A percentile compares a stretch with the other conserved stretches of the same genome.
Conservation (phyloP, 92 coral and sea anemone genomes). For the Porites cylindrica region DNA sequence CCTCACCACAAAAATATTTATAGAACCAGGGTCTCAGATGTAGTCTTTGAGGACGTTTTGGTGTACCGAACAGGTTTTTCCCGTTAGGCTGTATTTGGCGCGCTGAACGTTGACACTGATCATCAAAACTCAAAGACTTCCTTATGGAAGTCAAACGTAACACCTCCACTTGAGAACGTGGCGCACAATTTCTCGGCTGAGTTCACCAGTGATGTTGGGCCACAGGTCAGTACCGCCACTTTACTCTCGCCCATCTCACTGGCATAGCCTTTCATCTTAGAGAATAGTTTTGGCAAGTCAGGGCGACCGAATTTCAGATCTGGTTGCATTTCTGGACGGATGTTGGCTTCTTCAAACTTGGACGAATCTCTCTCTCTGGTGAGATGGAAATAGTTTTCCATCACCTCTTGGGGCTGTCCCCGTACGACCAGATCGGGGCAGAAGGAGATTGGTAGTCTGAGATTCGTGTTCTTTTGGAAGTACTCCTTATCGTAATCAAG, state of each 20-base stretch:
- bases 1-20: too few relatives aligned
- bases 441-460: conserved; percentile 73
- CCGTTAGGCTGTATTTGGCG: neutral
- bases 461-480: conserved; percentile 59
- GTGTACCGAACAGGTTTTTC: too few relatives aligned
- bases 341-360: conserved; percentile 72
- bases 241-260: conserved; percentile 44
- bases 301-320: conserved; percentile 82
- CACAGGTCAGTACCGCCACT: conserved; percentile 81
- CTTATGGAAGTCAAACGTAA: conserved; percentile 79
- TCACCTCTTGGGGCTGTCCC: conserved; percentile 53
- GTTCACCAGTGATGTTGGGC: conserved; percentile 68
- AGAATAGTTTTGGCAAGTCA: conserved; percentile 60
- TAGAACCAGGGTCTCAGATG: too few relatives aligned
- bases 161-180: conserved; percentile 54
- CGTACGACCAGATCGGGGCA: conserved; percentile 73
- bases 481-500: conserved; percentile 81
- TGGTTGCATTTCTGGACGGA: conserved; percentile 74
- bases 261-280: conserved; percentile 66
- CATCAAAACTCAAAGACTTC: conserved; percentile 76
- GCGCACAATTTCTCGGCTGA: conserved; percentile 66
- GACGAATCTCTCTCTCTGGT: conserved; percentile 75
- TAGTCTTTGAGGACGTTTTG: too few relatives aligned
- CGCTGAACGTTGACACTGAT: neutral
- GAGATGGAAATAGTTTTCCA: conserved; percentile 78